Percentiles rank a stretch among this genome's conserved stretches.
Conservation (phyloP, 2,888 invertebrate species). For the Chydorus sphaericus region DNA sequence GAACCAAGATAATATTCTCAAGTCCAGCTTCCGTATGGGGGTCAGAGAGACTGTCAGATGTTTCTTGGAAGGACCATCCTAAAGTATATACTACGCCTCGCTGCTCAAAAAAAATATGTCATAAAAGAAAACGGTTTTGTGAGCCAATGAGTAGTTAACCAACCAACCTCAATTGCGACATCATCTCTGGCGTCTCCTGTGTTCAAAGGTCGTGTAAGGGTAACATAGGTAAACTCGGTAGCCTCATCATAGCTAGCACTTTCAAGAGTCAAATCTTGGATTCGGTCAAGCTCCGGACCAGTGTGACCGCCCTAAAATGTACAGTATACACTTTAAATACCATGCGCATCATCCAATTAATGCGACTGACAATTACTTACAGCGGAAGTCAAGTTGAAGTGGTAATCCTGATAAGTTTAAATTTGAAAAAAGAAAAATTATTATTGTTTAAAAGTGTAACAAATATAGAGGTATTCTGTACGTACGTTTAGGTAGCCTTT, state of each 20-base stretch:
- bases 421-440: too few species aligned
- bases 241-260: neutral
- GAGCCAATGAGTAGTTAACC: neutral
- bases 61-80: neutral
- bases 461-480: too few species aligned
- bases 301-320: too few species aligned
- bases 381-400: too few species aligned
- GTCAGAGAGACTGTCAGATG: neutral
- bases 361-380: too few species aligned
- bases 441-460: too few species aligned
- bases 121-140: neutral
- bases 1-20: neutral
- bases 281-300: neutral
- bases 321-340: too few species aligned
- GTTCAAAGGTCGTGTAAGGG: neutral
- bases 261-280: neutral
- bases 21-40: neutral
- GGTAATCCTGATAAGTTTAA: too few species aligned
- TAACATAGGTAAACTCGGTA: neutral
- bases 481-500: neutral
- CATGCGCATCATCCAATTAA: too few species aligned
- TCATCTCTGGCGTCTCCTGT: neutral
- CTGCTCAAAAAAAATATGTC: neutral
- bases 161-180: neutral
- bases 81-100: neutral